A percentile compares a stretch with the other conserved stretches of the same genome.
phyloP scores from a whole-genome alignment of 1,140 invertebrate genomes.

The Aphaenogaster floridana region DNA sequence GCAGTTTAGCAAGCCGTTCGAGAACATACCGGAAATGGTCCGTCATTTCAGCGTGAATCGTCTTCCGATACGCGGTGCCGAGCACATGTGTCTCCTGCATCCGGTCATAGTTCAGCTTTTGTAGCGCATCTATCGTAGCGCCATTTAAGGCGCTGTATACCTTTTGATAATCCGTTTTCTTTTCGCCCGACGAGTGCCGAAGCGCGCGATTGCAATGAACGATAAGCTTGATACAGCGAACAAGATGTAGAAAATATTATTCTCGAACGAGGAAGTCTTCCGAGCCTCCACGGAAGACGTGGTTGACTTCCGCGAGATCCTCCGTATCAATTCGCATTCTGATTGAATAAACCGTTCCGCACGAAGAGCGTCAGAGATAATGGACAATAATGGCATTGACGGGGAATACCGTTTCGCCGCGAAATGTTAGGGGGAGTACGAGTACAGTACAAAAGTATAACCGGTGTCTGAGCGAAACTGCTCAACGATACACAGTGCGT shows the following conservation, averaged over 20 bases:
- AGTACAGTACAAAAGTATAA: conserved; percentile 60
- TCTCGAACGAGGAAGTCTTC: conserved; percentile 25
- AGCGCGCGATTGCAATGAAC: conserved; percentile 35
- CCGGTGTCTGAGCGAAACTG: conserved; percentile 26
- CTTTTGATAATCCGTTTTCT: conserved; percentile 74
- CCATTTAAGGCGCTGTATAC: conserved; percentile 83
- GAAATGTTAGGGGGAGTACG: conserved; percentile 41
- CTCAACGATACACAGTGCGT: conserved; percentile 23
- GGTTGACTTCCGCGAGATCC: conserved; percentile 60
- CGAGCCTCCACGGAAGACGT: conserved; percentile 10
- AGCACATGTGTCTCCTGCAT: conserved; percentile 97
- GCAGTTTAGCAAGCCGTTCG: conserved; percentile 96
- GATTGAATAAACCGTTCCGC: conserved; percentile 42
- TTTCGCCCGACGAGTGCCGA: conserved; percentile 8
- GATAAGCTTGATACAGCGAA: background rate
- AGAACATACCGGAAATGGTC: conserved; percentile 96
- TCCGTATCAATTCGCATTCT: conserved; percentile 59
- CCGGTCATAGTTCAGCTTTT: conserved; percentile 95
- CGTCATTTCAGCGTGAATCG: conserved; percentile 96
- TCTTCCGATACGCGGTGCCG: conserved; percentile 96
- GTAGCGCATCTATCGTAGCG: conserved; percentile 87
- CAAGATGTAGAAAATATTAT: conserved; percentile 22
- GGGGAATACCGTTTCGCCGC: conserved; percentile 15
- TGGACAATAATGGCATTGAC: conserved; percentile 62
- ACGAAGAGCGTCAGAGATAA: conserved; percentile 57